A percentile compares a stretch with the other conserved stretches of the same genome.
Evolutionary conservation across 2,888 invertebrate species (phyloP).

Genomic region (Vesta saturnalis): DNA sequence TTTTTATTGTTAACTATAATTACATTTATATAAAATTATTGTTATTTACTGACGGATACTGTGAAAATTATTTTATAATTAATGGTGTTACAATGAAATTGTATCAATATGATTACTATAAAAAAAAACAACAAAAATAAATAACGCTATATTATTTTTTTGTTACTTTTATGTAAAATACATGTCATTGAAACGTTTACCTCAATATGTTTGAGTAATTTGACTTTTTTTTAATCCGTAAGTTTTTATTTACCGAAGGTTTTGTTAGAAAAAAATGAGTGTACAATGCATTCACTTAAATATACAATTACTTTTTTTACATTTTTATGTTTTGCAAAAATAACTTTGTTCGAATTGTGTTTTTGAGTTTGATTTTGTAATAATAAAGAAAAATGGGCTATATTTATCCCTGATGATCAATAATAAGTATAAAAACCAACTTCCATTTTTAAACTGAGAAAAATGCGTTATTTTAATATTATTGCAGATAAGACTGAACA

Average conservation of each 20-base stretch:
- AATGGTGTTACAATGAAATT: conserved; percentile 29
- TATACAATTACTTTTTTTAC: neutral
- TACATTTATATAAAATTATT: conserved; percentile 29
- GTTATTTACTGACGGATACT: conserved; percentile 30
- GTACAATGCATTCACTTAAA: neutral
- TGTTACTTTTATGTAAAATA: conserved; percentile 4
- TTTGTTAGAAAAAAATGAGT: conserved; percentile 1
- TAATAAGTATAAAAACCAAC: too few relatives aligned
- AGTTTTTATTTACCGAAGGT: conserved; percentile 3
- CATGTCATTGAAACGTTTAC: conserved; percentile 9
- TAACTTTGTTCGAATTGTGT: too few relatives aligned
- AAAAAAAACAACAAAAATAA: conserved; percentile 30
- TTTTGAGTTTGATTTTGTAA: too few relatives aligned
- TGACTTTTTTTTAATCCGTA: neutral
- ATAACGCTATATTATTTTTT: conserved; percentile 13
- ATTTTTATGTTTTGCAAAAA: too few relatives aligned
- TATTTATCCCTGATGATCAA: too few relatives aligned
- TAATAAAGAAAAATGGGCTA: too few relatives aligned
- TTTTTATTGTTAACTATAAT: conserved; percentile 24
- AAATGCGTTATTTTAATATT: too few relatives aligned
- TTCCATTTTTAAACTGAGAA: too few relatives aligned
- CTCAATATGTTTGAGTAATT: neutral
- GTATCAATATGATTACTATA: conserved; percentile 17
- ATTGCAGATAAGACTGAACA: too few relatives aligned
- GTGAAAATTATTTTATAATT: conserved; percentile 38